phyloP scores from a whole-genome alignment of 2,113 vertebrate genomes.

The Paramormyrops kingsleyae region DNA sequence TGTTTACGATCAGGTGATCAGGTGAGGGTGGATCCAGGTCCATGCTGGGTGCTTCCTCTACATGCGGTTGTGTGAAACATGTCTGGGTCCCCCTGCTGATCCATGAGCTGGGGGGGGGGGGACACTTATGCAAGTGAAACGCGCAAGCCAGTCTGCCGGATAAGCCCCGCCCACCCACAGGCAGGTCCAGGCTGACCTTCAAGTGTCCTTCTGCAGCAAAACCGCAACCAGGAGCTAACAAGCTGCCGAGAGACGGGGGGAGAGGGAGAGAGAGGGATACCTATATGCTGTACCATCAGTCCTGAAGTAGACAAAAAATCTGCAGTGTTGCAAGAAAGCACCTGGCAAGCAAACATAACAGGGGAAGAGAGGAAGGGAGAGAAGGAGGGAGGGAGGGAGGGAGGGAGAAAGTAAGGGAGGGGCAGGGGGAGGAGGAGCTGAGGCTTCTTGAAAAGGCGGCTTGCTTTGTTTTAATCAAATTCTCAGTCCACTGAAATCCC shows the following conservation, averaged over 20 bases:
- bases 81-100: not conserved
- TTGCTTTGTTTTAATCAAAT: slow-evolving; percentile 45
- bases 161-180: not conserved
- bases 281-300: not conserved
- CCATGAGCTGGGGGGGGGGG: not conserved
- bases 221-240: not conserved
- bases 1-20: not conserved
- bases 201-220: not conserved
- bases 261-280: not conserved
- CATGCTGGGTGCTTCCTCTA: not conserved
- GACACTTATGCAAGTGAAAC: not conserved
- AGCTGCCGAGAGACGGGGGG: not conserved
- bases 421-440: not conserved
- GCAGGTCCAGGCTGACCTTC: not conserved
- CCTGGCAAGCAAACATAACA: not conserved
- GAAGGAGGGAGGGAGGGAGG: not conserved
- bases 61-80: not conserved
- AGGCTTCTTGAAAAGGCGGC: slow-evolving; percentile 30
- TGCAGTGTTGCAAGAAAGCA: not conserved
- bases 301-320: not conserved
- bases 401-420: not conserved
- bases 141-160: not conserved
- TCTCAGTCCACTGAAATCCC: slow-evolving; percentile 33
- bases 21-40: not conserved
- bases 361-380: not conserved